Evolutionary conservation across 2,888 invertebrate species (phyloP).

Genomic region (Acronicta psi): DNA sequence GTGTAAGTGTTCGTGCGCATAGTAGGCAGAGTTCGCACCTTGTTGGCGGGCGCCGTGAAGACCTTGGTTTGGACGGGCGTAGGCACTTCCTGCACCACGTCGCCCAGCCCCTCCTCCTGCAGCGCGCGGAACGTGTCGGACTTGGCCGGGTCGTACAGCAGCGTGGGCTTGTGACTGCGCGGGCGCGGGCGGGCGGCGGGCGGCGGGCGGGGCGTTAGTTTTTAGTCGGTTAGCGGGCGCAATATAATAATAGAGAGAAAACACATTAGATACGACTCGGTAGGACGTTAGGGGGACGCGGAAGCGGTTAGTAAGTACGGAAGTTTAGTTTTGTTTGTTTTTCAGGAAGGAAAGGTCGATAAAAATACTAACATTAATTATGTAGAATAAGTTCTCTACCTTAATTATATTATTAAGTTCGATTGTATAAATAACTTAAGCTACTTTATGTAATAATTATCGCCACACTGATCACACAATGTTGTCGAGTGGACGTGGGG

Average conservation of each 20-base stretch:
- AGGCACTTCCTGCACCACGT: slow-evolving; percentile 91
- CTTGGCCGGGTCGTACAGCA: slow-evolving; percentile 95
- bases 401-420: slow-evolving; percentile 68
- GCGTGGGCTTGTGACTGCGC: slow-evolving; percentile 90
- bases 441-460: slow-evolving; percentile 60
- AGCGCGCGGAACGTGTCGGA: slow-evolving; percentile 96
- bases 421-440: slow-evolving; percentile 63
- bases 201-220: slow-evolving; percentile 77
- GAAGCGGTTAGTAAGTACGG: slow-evolving; percentile 76
- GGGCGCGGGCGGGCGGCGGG: slow-evolving; percentile 37
- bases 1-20: not conserved
- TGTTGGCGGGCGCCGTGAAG: slow-evolving; percentile 91
- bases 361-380: slow-evolving; percentile 92
- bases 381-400: slow-evolving; percentile 82
- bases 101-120: slow-evolving; percentile 92
- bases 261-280: slow-evolving; percentile 75
- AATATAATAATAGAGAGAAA: slow-evolving; percentile 77
- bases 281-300: slow-evolving; percentile 72
- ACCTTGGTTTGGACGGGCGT: slow-evolving; percentile 93
- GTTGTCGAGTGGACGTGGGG: slow-evolving; percentile 71
- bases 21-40: slow-evolving; percentile 73
- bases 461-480: slow-evolving; percentile 66
- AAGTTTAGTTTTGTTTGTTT: slow-evolving; percentile 85
- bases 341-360: slow-evolving; percentile 95
- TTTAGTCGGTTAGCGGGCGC: slow-evolving; percentile 88